A percentile compares a stretch with the other conserved stretches of the same genome.
Conservation (phyloP, 1,140 invertebrate genomes). For the Drosophila orosa region DNA sequence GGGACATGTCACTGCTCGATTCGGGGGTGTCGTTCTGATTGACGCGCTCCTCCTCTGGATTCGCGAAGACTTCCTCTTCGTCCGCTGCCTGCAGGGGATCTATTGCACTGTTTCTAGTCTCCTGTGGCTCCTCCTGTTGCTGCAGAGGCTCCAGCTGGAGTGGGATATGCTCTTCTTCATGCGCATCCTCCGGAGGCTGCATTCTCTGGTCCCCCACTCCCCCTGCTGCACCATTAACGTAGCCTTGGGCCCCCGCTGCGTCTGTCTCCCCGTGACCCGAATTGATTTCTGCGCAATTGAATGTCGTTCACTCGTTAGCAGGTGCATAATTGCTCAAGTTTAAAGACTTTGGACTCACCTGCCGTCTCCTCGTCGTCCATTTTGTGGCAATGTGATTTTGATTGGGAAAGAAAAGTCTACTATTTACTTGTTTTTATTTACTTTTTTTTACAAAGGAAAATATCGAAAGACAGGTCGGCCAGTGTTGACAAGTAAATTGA, state of each 20-base stretch:
- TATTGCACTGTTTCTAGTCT: conserved; percentile 38
- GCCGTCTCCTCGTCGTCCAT: conserved; percentile 68
- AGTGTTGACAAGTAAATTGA: background rate
- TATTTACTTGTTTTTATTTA: conserved; percentile 32
- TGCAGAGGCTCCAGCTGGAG: background rate
- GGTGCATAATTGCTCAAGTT: background rate
- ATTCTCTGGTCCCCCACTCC: too few relatives aligned
- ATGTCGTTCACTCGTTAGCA: background rate
- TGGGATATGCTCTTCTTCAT: conserved; percentile 6
- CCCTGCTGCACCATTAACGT: background rate
- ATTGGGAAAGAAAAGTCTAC: conserved; percentile 2
- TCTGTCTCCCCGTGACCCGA: conserved; percentile 18
- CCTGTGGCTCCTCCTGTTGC: conserved; percentile 3
- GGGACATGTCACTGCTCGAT: conserved; percentile 57
- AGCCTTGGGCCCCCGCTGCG: conserved; percentile 18
- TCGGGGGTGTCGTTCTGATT: conserved; percentile 1
- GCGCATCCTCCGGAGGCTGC: background rate
- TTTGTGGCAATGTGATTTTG: conserved; percentile 27
- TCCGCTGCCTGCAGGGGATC: conserved; percentile 16
- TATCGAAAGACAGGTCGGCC: conserved; percentile 1
- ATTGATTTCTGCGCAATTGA: conserved; percentile 59
- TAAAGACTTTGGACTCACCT: conserved; percentile 15
- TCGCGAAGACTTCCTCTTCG: conserved; percentile 44
- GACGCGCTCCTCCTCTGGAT: conserved; percentile 6
- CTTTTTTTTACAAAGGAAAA: conserved; percentile 51